Conservation (phyloP, 2,888 invertebrate species). For the Mylabris sibirica region DNA sequence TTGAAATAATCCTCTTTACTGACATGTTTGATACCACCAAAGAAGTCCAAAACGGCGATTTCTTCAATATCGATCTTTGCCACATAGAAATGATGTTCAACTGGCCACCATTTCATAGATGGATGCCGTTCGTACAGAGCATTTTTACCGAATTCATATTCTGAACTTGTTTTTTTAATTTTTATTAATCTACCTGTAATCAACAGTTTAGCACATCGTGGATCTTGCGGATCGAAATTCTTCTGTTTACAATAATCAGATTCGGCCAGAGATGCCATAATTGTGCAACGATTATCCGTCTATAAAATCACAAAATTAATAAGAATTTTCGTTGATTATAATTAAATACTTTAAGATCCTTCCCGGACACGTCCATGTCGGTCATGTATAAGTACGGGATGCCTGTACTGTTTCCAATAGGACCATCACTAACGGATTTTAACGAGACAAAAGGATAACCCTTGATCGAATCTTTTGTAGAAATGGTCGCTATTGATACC, state of each 20-base stretch:
- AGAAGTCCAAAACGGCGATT: constrained; percentile 80
- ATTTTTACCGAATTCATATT: constrained; percentile 51
- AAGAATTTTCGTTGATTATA: no score
- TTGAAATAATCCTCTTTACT: constrained; percentile 67
- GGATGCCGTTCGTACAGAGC: constrained; percentile 77
- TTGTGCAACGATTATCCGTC: constrained; percentile 71
- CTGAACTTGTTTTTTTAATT: constrained; percentile 44
- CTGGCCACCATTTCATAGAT: constrained; percentile 72
- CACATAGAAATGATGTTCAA: constrained; percentile 79
- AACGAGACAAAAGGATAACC: constrained; percentile 75
- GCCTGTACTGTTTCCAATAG: constrained; percentile 71
- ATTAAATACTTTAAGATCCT: constrained; percentile 68
- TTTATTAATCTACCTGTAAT: constrained; percentile 72
- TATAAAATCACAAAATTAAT: constrained; percentile 51
- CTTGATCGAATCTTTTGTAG: constrained; percentile 66
- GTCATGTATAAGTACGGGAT: constrained; percentile 79
- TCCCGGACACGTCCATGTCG: constrained; percentile 72
- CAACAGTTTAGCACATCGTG: constrained; percentile 77
- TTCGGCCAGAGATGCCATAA: constrained; percentile 76
- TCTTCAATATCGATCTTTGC: constrained; percentile 78
- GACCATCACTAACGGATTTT: constrained; percentile 76
- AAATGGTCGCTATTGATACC: constrained; percentile 76
- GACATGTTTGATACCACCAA: constrained; percentile 80
- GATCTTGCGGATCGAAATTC: constrained; percentile 77
- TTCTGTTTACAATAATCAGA: constrained; percentile 70